These are phyloP conservation scores for Dione vanillae DNA, from an alignment of 2,888 invertebrate species.

Conservation along the genomic window DNA sequence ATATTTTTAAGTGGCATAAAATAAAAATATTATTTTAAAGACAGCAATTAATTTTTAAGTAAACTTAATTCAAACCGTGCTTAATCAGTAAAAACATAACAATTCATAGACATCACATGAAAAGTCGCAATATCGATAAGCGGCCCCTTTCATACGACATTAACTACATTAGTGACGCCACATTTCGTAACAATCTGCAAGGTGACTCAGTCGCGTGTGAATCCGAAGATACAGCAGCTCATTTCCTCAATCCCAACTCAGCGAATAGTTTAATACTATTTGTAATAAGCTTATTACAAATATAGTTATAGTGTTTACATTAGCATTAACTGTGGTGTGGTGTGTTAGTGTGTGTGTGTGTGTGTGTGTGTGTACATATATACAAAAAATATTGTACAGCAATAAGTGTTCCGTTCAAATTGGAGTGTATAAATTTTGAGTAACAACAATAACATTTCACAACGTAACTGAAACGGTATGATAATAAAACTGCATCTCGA, in stretches of 20 bases:
- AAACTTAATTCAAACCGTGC: neutral
- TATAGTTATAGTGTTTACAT: neutral
- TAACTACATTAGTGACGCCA: conserved; percentile 82
- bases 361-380: neutral
- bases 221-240: conserved; percentile 83
- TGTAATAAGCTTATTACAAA: conserved; percentile 34
- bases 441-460: conserved; percentile 73
- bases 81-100: conserved; percentile 10
- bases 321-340: neutral
- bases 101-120: conserved; percentile 56
- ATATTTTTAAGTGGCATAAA: too few species aligned
- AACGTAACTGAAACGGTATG: conserved; percentile 68
- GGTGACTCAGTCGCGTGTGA: conserved; percentile 77
- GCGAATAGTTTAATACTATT: conserved; percentile 40
- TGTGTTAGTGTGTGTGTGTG: too few species aligned
- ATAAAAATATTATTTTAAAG: too few species aligned
- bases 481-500: conserved; percentile 83
- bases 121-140: conserved; percentile 73
- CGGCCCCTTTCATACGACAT: conserved; percentile 83
- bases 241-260: conserved; percentile 66
- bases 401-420: neutral
- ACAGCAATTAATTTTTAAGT: neutral
- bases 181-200: conserved; percentile 83
- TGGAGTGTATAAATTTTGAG: conserved; percentile 53
- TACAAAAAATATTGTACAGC: neutral